These are phyloP conservation scores for Mormyrus iriodes DNA, from an alignment of 2,113 vertebrate genomes.

Conservation along the genomic window DNA sequence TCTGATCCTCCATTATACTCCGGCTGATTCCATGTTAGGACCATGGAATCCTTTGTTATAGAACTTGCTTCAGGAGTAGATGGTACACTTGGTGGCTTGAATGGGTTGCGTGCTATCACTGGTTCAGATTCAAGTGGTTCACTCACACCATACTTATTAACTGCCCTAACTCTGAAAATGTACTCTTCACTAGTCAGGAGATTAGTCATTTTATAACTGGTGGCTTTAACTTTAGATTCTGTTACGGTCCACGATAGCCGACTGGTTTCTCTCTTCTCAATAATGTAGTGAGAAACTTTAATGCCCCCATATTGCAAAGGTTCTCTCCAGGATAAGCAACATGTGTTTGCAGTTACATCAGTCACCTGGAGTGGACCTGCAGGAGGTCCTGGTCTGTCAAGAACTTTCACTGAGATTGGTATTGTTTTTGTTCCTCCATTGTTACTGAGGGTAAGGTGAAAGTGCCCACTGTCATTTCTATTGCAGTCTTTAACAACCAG, in stretches of 20 bases:
- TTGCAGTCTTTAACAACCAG: conserved; percentile 88
- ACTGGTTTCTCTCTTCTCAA: conserved; percentile 96
- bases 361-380: conserved; percentile 79
- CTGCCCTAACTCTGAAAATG: conserved; percentile 89
- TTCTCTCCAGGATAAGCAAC: conserved; percentile 80
- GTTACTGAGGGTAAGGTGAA: conserved; percentile 82
- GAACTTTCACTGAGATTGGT: conserved; percentile 91
- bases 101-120: conserved; percentile 81
- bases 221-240: conserved; percentile 70
- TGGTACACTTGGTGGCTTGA: conserved; percentile 82
- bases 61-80: conserved; percentile 82
- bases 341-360: conserved; percentile 84
- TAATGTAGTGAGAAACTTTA: conserved; percentile 79
- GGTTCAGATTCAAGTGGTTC: conserved; percentile 85
- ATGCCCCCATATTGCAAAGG: conserved; percentile 86
- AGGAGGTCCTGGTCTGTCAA: conserved; percentile 88
- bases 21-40: conserved; percentile 81
- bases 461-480: conserved; percentile 83
- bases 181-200: conserved; percentile 88
- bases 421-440: conserved; percentile 85
- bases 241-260: conserved; percentile 90
- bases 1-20: conserved; percentile 79
- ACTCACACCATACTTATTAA: conserved; percentile 90
- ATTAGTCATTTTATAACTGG: conserved; percentile 80
- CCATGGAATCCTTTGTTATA: conserved; percentile 90